These are phyloP conservation scores for Gadus chalcogrammus DNA, from an alignment of 2,113 vertebrate species.

Conservation along the genomic window DNA sequence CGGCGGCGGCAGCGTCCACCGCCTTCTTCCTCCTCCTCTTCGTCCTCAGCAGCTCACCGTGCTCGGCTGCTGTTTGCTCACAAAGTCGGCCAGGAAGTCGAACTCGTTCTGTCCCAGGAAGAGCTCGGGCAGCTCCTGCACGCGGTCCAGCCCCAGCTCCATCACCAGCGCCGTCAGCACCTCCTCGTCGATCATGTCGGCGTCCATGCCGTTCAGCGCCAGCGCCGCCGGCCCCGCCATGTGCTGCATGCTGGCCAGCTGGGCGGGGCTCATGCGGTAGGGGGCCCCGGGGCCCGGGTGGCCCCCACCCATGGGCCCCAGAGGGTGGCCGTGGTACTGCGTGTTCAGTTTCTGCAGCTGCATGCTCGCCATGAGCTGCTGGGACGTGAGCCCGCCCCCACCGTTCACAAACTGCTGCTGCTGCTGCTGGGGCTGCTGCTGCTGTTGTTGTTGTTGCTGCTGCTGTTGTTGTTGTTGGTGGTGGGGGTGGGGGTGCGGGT, in stretches of 20 bases:
- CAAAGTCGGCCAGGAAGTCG: conserved; percentile 96
- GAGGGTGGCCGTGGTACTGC: conserved; percentile 85
- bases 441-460: conserved; percentile 32
- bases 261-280: conserved; percentile 78
- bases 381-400: conserved; percentile 79
- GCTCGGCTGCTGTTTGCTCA: conserved; percentile 91
- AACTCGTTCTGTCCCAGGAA: conserved; percentile 98
- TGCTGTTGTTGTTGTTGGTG: conserved; percentile 45
- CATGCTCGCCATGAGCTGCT: conserved; percentile 89
- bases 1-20: conserved; percentile 5
- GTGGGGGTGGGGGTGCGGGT: conserved; percentile 36
- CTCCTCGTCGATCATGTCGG: conserved; percentile 95
- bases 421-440: conserved; percentile 56
- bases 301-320: conserved; percentile 74
- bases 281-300: conserved; percentile 71
- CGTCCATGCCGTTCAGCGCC: conserved; percentile 86
- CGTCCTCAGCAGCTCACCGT: conserved; percentile 89
- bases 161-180: conserved; percentile 91
- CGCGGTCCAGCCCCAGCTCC: conserved; percentile 92
- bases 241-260: conserved; percentile 80
- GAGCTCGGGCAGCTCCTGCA: conserved; percentile 95
- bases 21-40: conserved; percentile 29
- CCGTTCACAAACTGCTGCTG: conserved; percentile 83
- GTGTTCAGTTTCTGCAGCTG: conserved; percentile 92
- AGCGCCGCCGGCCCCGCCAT: conserved; percentile 74